Evolutionary conservation across 2,113 vertebrate genomes (phyloP).

Genomic region (Promerops cafer): DNA sequence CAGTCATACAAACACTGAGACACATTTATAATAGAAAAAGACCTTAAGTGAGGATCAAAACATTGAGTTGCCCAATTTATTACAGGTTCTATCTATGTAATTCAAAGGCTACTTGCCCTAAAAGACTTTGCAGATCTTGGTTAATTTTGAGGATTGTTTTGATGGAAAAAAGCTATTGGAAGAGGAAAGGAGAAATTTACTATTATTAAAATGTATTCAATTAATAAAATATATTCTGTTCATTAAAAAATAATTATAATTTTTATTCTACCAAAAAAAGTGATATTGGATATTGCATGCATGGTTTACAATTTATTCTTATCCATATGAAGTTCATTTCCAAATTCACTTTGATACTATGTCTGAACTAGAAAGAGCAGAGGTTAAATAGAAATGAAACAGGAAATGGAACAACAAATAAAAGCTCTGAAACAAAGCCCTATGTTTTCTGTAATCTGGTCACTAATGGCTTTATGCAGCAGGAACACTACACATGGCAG

Average conservation of each 20-base stretch:
- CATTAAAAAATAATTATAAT: constrained; percentile 34
- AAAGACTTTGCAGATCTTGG: neutral
- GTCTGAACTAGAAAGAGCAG: constrained; percentile 27
- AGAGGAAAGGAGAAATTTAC: neutral
- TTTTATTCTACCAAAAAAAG: neutral
- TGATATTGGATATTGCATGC: neutral
- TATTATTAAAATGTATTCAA: neutral
- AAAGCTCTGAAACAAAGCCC: constrained; percentile 46
- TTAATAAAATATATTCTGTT: neutral
- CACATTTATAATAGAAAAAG: neutral
- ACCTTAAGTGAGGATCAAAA: neutral
- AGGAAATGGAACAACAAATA: constrained; percentile 69
- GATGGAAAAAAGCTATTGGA: neutral
- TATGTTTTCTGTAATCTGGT: constrained; percentile 5
- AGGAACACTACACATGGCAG: neutral
- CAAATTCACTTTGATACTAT: constrained; percentile 44
- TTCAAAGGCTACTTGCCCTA: neutral
- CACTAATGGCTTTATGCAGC: neutral
- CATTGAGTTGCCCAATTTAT: neutral
- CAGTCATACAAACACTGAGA: neutral
- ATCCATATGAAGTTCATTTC: constrained; percentile 36
- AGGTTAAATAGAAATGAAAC: constrained; percentile 55
- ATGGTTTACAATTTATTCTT: neutral
- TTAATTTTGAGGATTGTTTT: neutral
- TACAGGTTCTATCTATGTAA: neutral